Conservation (phyloP, 1,140 invertebrate genomes). For the Cyclina sinensis region DNA sequence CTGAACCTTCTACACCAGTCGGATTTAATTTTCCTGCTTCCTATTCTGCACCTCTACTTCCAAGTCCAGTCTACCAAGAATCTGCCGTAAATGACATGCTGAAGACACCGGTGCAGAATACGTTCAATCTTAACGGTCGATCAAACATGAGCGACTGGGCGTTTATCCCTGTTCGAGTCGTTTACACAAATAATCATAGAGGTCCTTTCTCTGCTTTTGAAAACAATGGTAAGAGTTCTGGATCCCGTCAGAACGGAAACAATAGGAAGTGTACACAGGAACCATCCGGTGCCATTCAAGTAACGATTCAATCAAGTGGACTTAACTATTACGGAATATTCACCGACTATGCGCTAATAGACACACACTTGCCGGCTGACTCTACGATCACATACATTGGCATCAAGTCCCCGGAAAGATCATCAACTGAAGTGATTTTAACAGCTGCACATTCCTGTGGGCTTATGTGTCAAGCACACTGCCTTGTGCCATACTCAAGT, state of each 20-base stretch:
- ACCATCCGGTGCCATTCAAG: background rate
- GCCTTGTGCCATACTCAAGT: background rate
- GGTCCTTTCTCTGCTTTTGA: too few relatives aligned
- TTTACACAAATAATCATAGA: background rate
- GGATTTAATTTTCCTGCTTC: background rate
- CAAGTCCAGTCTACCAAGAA: background rate
- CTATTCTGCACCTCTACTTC: background rate
- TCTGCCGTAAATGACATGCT: background rate
- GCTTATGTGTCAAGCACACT: conserved; percentile 44
- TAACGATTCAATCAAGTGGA: conserved; percentile 22
- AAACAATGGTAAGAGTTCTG: background rate
- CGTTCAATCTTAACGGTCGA: background rate
- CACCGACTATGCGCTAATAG: conserved; percentile 33
- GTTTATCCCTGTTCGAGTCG: conserved; percentile 33
- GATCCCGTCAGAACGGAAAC: too few relatives aligned
- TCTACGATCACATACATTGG: conserved; percentile 8
- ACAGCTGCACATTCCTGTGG: conserved; percentile 52
- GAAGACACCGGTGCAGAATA: background rate
- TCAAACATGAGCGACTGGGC: background rate
- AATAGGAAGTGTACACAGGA: conserved; percentile 18
- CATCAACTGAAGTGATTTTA: conserved; percentile 15
- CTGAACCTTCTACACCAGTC: background rate
- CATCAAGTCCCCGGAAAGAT: conserved; percentile 1
- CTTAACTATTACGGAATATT: conserved; percentile 43
- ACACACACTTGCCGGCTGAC: background rate